Conservation (phyloP, 2,113 vertebrate genomes). For the Callaeas wilsoni region DNA sequence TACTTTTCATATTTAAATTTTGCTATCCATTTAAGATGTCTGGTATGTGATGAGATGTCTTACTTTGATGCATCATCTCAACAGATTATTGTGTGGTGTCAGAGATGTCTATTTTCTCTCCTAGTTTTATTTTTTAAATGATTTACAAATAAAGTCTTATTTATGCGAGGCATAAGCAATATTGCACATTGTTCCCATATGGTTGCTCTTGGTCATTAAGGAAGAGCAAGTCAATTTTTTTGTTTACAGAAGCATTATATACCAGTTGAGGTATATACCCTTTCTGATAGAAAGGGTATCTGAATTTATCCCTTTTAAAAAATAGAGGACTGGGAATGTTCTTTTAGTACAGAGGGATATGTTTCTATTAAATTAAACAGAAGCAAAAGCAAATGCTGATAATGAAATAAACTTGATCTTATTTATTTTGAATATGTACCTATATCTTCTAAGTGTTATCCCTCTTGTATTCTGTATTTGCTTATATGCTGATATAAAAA, state of each 20-base stretch:
- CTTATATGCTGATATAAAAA: neutral
- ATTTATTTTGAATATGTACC: neutral
- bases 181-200: neutral
- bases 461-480: neutral
- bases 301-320: neutral
- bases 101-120: neutral
- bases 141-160: neutral
- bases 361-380: neutral
- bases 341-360: neutral
- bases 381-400: neutral
- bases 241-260: neutral
- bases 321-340: neutral
- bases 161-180: neutral
- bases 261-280: neutral
- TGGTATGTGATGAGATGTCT: neutral
- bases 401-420: neutral
- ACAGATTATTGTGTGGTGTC: neutral
- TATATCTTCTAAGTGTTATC: neutral
- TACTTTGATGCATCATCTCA: neutral
- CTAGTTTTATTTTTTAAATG: neutral
- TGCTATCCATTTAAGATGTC: neutral
- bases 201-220: neutral
- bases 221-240: neutral
- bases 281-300: neutral
- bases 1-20: slow-evolving; percentile 44